Conservation (phyloP, 2,797 vertebrate genomes). For the Hozukius guyotensis region DNA sequence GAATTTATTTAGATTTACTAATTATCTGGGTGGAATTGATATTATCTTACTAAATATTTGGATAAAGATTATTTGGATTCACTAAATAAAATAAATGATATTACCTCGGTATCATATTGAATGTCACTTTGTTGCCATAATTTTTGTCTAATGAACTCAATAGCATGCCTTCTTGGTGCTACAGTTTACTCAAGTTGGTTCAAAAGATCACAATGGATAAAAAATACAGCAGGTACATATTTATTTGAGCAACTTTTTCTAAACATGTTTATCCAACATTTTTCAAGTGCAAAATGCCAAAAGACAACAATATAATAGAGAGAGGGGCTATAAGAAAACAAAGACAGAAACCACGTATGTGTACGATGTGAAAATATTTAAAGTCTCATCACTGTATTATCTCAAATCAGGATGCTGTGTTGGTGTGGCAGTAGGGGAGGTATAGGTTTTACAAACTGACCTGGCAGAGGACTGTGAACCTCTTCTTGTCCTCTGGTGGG, state of each 20-base stretch:
- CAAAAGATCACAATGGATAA: neutral
- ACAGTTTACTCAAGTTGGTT: neutral
- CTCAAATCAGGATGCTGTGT: neutral
- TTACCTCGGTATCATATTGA: neutral
- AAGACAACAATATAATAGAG: neutral
- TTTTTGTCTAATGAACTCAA: neutral
- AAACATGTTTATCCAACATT: neutral
- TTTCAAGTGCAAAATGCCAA: neutral
- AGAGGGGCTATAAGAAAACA: neutral
- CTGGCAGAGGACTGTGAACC: conserved; percentile 80
- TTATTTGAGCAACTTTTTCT: neutral
- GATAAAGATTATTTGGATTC: neutral
- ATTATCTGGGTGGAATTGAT: no score
- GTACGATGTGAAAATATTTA: neutral
- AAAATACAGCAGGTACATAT: neutral
- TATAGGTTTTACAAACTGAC: conserved; percentile 48
- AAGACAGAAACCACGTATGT: neutral
- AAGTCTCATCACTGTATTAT: neutral
- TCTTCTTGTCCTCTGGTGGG: conserved; percentile 78
- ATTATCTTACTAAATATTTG: neutral
- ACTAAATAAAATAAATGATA: neutral
- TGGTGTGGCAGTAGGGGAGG: neutral
- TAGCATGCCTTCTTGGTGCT: neutral
- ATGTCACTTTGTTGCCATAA: neutral
- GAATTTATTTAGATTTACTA: no score